Base-by-base conservation (phyloP, 2,888 invertebrate species). In the Eupelmus urozonus region DNA sequence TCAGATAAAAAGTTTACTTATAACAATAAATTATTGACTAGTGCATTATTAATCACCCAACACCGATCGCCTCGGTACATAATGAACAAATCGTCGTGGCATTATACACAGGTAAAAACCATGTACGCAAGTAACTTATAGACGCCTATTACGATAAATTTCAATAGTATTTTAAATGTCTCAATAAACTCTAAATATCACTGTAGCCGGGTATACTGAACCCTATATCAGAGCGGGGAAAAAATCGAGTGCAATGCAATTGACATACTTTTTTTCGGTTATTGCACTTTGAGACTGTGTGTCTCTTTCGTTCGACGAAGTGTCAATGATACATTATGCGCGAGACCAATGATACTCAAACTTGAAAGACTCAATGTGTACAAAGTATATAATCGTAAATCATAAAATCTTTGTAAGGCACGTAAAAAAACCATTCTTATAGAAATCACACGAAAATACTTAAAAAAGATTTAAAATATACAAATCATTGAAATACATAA, bases 121-220 rank as follows among this genome's bases (percentile, higher is more conserved):
- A 59, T 72, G 67, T 59, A 63, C 51, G 13, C 2, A 76, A 74
- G 40, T 71, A 77, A 78, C 71, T 67, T 55, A 76, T 67, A 55
- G 69, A 73, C 57, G 49, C 53, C 57, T 75, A 74, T 63, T 73
- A 74, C 60, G 71, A 80, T 78, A 74, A 78, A 80, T 71, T 78
- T 78, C 45, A 67, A 65, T 76, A 76, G 23, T 53, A 34, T 34
- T 34, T 34, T 63, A 63, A 72, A 73, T 57, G 55, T 59, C 73
- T n/a, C 16, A 79, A 79, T 79, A 78, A 69, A 80, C 72, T 74
- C 70, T 77, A 80, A 80, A 78, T 80, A 77, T 80, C 80, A 80
- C 80, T 74, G 70, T 75, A 78, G 57, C 74, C 57, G 72, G 72
- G 69, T 76, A 51, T 25, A 76, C 34, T 73, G 55, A 71, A 3